phyloP scores from a whole-genome alignment of 2,797 vertebrate species.

The Labeo calbasu region DNA sequence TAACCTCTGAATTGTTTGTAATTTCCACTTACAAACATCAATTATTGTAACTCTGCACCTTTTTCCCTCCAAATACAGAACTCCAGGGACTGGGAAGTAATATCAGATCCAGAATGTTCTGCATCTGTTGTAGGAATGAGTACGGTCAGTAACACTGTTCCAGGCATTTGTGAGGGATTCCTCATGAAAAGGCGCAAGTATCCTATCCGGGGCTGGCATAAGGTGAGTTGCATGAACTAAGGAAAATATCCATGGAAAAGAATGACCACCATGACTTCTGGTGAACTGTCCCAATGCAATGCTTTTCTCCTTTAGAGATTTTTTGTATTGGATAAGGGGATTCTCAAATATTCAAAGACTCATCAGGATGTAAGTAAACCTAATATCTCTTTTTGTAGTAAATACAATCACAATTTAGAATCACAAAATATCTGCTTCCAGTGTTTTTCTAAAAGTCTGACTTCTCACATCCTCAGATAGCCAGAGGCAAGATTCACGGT shows the following conservation, averaged over 20 bases:
- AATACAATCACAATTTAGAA: background rate
- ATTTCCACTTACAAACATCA: background rate
- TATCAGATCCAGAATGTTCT: slow-evolving; percentile 75
- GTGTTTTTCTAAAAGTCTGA: background rate
- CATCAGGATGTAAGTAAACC: slow-evolving; percentile 86
- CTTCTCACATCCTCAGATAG: slow-evolving; percentile 71
- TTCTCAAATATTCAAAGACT: slow-evolving; percentile 86
- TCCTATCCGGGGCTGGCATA: slow-evolving; percentile 95
- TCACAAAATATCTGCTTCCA: background rate
- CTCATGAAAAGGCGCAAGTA: slow-evolving; percentile 94
- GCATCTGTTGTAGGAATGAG: slow-evolving; percentile 62
- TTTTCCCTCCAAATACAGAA: background rate
- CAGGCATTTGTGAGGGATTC: slow-evolving; percentile 87
- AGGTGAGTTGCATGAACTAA: slow-evolving; percentile 72
- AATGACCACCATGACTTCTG: background rate
- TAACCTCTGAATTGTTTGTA: background rate
- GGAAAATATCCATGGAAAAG: background rate
- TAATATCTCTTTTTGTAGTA: background rate
- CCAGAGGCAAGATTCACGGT: slow-evolving; percentile 88
- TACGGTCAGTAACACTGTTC: slow-evolving; percentile 62
- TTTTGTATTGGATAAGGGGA: slow-evolving; percentile 88
- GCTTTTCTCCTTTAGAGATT: slow-evolving; percentile 79
- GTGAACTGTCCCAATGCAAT: slow-evolving; percentile 20
- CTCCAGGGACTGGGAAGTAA: slow-evolving; percentile 87
- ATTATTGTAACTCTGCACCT: background rate